phyloP scores from a whole-genome alignment of 2,113 vertebrate genomes.

The Cinclus mexicanus region DNA sequence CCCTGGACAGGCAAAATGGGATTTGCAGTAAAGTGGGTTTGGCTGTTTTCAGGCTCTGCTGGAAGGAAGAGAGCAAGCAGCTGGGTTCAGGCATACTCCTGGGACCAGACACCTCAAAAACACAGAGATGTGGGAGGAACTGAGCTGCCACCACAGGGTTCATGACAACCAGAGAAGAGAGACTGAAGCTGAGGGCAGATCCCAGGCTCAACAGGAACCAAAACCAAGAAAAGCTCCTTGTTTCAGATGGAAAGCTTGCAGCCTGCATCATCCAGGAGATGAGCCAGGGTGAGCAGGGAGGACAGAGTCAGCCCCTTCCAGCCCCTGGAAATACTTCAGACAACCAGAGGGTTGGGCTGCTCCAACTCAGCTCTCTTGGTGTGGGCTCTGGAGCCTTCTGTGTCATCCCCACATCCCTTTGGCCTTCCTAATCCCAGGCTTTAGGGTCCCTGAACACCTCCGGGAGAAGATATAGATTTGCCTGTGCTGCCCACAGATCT shows the following conservation, averaged over 20 bases:
- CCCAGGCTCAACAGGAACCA: background rate
- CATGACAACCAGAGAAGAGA: rapidly evolving
- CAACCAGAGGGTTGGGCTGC: rapidly evolving
- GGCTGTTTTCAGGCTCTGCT: background rate
- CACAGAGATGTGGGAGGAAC: background rate
- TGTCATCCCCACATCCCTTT: background rate
- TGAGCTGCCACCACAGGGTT: background rate
- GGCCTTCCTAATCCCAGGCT: conserved; percentile 1
- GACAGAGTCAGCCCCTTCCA: background rate
- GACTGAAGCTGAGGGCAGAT: background rate
- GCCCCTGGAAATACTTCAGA: background rate
- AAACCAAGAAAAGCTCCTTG: rapidly evolving
- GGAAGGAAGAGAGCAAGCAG: background rate
- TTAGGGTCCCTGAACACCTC: background rate
- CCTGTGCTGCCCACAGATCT: conserved; percentile 33
- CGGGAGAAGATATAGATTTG: conserved; percentile 29
- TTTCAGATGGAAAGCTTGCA: background rate
- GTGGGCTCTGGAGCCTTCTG: background rate
- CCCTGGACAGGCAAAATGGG: rapidly evolving
- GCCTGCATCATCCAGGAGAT: background rate
- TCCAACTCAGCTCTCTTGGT: background rate
- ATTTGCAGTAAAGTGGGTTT: background rate
- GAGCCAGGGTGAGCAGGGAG: background rate
- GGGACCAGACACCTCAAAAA: background rate
- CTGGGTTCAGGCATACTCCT: rapidly evolving